These are phyloP conservation scores for Irena cyanogastra DNA, from an alignment of 2,113 vertebrate genomes.

Conservation along the genomic window DNA sequence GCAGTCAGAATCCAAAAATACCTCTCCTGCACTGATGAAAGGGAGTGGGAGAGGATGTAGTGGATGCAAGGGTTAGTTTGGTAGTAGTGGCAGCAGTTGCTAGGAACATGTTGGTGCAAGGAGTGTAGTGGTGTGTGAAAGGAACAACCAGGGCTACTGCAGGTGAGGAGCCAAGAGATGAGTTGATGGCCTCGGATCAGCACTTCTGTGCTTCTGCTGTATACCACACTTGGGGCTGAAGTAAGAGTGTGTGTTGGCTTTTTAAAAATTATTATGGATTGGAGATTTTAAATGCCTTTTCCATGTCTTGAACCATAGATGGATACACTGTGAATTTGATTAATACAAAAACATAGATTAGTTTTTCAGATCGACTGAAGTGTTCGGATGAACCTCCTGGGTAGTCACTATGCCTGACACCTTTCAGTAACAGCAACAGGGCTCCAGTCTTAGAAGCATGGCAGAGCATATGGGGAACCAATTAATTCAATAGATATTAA, in stretches of 20 bases:
- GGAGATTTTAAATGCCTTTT: background rate
- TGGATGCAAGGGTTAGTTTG: background rate
- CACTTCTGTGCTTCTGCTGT: background rate
- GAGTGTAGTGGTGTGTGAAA: accelerated
- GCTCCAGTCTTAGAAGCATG: background rate
- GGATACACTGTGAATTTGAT: background rate
- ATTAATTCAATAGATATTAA: slow-evolving; percentile 25
- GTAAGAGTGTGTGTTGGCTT: background rate
- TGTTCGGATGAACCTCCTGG: background rate
- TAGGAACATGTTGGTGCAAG: background rate
- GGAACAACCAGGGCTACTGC: background rate
- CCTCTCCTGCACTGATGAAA: background rate
- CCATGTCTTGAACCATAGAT: accelerated
- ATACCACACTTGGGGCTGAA: background rate
- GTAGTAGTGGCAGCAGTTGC: background rate
- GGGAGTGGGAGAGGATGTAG: background rate
- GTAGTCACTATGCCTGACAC: background rate
- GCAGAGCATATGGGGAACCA: background rate
- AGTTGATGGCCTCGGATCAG: background rate
- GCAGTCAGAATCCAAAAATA: background rate
- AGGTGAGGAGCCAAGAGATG: too few relatives aligned
- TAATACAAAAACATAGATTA: background rate
- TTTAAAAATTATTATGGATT: background rate
- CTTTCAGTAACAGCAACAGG: background rate
- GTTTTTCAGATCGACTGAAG: background rate